Conservation (phyloP, 2,888 invertebrate species). For the Sphaerophoria rueppellii region DNA sequence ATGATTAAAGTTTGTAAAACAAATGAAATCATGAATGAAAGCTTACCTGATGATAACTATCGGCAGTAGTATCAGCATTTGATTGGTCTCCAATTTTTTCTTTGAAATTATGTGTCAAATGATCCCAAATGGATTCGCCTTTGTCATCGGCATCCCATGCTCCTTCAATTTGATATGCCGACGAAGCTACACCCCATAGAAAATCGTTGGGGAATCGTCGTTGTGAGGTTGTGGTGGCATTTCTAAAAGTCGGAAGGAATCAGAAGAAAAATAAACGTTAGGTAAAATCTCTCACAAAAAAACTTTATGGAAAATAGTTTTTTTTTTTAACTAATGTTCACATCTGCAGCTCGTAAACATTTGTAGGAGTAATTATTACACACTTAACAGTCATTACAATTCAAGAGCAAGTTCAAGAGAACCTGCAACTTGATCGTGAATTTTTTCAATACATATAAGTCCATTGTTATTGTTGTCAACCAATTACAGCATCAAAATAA, state of each 20-base stretch:
- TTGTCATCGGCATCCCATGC: slow-evolving; percentile 83
- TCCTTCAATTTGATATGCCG: slow-evolving; percentile 81
- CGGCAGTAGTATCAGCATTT: slow-evolving; percentile 85
- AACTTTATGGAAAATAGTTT: background rate
- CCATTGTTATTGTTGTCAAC: background rate
- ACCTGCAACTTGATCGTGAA: background rate
- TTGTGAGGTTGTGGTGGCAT: slow-evolving; percentile 34
- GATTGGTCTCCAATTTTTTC: slow-evolving; percentile 85
- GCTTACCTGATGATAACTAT: slow-evolving; percentile 83
- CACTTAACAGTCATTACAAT: background rate
- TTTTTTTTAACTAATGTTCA: background rate
- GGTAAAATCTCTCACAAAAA: background rate
- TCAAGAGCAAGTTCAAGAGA: slow-evolving; percentile 2
- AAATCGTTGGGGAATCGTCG: slow-evolving; percentile 81
- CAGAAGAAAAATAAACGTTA: background rate
- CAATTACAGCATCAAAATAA: slow-evolving; percentile 11
- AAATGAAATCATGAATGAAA: background rate
- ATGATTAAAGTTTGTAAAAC: too few species aligned
- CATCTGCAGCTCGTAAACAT: too few species aligned
- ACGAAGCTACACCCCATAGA: slow-evolving; percentile 81
- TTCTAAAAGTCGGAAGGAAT: slow-evolving; percentile 37
- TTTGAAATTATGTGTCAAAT: slow-evolving; percentile 83
- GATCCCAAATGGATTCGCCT: slow-evolving; percentile 86
- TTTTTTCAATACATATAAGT: background rate
- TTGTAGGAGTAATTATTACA: background rate